phyloP scores from a whole-genome alignment of 2,888 invertebrate species.

The Sphaeridia pumilis region DNA sequence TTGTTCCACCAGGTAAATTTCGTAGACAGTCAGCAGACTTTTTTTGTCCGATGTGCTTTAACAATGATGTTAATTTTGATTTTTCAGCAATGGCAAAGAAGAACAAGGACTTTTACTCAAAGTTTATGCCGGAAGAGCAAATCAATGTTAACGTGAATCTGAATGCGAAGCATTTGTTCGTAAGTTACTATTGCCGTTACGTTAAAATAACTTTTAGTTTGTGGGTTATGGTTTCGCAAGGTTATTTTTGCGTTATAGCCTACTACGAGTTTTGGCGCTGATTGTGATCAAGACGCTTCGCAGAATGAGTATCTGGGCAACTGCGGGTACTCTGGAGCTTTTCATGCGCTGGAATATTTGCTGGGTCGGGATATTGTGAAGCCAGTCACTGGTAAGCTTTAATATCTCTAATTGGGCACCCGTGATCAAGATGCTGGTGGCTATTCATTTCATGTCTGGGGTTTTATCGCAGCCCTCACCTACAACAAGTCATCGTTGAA shows the following conservation, averaged over 20 bases:
- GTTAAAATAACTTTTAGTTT: background rate
- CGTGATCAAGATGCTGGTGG: background rate
- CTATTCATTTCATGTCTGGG: background rate
- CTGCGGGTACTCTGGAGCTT: constrained; percentile 27
- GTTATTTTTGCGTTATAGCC: constrained; percentile 16
- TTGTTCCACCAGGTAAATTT: constrained; percentile 22
- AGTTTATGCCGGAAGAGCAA: constrained; percentile 15
- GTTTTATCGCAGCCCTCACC: background rate
- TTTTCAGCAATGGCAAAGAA: constrained; percentile 22
- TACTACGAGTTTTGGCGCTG: constrained; percentile 23
- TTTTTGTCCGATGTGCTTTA: too few relatives aligned
- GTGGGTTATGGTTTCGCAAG: background rate
- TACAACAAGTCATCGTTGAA: constrained; percentile 13
- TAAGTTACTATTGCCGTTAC: constrained; percentile 15
- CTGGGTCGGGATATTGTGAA: constrained; percentile 10
- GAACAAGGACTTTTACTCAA: constrained; percentile 25
- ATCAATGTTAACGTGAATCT: constrained; percentile 17
- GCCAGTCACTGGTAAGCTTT: background rate
- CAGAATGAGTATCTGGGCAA: constrained; percentile 27
- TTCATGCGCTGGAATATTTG: constrained; percentile 20
- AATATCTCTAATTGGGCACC: too few relatives aligned
- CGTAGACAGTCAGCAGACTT: too few relatives aligned
- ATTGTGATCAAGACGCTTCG: constrained; percentile 22
- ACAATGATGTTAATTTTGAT: constrained; percentile 3
- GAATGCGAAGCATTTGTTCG: constrained; percentile 25